phyloP scores from a whole-genome alignment of 2,888 invertebrate genomes.

The Monopis laevigella region DNA sequence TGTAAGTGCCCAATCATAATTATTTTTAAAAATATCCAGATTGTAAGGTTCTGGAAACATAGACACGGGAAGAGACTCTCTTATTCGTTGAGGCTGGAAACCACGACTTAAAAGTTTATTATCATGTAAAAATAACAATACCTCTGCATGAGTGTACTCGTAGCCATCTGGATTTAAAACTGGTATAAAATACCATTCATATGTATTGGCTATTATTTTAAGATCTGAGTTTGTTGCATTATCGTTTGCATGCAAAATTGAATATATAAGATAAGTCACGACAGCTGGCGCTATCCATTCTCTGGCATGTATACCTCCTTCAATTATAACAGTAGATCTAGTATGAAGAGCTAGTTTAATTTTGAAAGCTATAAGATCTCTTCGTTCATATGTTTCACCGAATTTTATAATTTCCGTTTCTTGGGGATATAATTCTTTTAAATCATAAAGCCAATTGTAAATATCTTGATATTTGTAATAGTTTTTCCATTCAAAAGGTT shows the following conservation, averaged over 20 bases:
- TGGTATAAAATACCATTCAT: slow-evolving; percentile 77
- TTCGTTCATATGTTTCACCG: slow-evolving; percentile 45
- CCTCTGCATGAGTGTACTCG: slow-evolving; percentile 43
- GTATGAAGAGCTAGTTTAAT: slow-evolving; percentile 17
- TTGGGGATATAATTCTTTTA: slow-evolving; percentile 43
- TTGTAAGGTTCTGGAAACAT: too few relatives aligned
- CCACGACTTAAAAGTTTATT: too few relatives aligned
- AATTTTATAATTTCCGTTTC: slow-evolving; percentile 38
- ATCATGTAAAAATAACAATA: slow-evolving; percentile 20
- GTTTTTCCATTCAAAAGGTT: slow-evolving; percentile 55
- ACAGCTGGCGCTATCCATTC: slow-evolving; percentile 77
- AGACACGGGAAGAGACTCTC: too few relatives aligned
- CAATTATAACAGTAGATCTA: slow-evolving; percentile 62
- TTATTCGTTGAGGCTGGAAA: too few relatives aligned
- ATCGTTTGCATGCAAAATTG: slow-evolving; percentile 46
- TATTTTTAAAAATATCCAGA: too few relatives aligned
- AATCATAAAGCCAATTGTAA: slow-evolving; percentile 62
- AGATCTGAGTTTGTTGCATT: slow-evolving; percentile 31
- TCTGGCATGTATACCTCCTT: slow-evolving; percentile 74
- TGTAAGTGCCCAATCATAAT: too few relatives aligned
- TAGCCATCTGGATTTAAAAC: slow-evolving; percentile 80
- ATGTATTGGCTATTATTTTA: slow-evolving; percentile 44
- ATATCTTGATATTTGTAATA: slow-evolving; percentile 70
- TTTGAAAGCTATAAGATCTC: slow-evolving; percentile 36
- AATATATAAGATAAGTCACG: slow-evolving; percentile 65